These are phyloP conservation scores for Synanthedon andrenaeformis DNA, from an alignment of 2,888 invertebrate genomes.

Conservation along the genomic window DNA sequence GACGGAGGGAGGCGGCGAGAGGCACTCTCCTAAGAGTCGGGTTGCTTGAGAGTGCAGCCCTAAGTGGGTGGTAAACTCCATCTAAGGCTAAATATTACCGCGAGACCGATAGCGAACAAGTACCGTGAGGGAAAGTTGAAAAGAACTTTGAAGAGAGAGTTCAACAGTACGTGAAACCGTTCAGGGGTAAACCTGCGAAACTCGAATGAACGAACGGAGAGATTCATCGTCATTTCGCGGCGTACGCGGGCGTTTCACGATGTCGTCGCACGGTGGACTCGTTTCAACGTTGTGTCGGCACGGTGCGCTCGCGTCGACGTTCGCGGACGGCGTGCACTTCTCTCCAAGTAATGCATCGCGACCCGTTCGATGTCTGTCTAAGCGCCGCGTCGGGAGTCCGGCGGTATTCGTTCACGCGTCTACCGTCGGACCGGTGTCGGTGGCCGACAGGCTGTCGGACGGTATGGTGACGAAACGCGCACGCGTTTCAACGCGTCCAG, in stretches of 20 bases:
- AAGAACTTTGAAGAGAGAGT: background rate
- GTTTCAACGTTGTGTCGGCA: background rate
- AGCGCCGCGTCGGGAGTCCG: background rate
- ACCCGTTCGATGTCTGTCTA: background rate
- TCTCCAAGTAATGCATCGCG: background rate
- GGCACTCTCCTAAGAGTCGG: conserved; percentile 2
- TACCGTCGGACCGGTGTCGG: too few relatives aligned
- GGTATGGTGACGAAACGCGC: too few relatives aligned
- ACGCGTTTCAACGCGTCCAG: too few relatives aligned
- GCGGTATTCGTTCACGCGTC: background rate
- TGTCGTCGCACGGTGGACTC: too few relatives aligned
- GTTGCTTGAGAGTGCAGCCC: background rate
- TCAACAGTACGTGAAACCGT: background rate
- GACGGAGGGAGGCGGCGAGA: conserved; percentile 16
- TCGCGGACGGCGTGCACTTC: background rate
- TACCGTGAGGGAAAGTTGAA: background rate
- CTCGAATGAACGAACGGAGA: background rate
- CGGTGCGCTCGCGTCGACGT: background rate
- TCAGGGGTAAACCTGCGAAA: background rate
- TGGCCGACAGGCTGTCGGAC: too few relatives aligned
- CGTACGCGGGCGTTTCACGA: background rate
- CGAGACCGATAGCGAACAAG: background rate
- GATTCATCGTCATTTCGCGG: background rate
- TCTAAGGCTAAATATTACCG: background rate
- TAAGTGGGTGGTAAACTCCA: too few relatives aligned